A percentile compares a stretch with the other conserved stretches of the same genome.
Evolutionary conservation across 30 jellyfish, hydroid and myxozoan species (phyloP).

Genomic region (Cassiopea xamachana): DNA sequence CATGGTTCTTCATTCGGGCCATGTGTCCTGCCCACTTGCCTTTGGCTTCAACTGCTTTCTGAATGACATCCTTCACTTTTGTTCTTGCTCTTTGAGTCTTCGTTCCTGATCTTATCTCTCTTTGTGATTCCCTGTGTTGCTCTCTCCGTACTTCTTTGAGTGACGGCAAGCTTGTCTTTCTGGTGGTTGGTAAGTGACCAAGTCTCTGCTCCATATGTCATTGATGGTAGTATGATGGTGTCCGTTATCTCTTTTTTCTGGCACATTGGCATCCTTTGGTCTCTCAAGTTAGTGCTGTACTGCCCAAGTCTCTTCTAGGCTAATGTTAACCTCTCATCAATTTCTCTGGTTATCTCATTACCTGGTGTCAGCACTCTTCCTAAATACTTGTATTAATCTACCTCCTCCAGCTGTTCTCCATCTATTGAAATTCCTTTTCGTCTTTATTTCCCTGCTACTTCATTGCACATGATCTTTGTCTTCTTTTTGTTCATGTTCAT

Average conservation of each 20-base stretch:
- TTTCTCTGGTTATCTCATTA: background rate
- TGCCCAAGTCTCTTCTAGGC: constrained; percentile 70
- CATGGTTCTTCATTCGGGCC: no score
- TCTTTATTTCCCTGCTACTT: constrained; percentile 29
- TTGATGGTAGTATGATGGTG: constrained; percentile 53
- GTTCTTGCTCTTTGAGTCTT: no score
- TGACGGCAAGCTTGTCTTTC: constrained; percentile 41
- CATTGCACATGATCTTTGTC: no score
- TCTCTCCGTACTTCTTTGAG: constrained; percentile 42
- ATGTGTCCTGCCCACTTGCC: no score
- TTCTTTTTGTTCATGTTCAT: constrained; percentile 1
- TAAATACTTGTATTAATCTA: no score
- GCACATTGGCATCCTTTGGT: constrained; percentile 61
- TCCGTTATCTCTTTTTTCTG: constrained; percentile 39
- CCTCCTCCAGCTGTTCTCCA: no score
- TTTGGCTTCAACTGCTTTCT: no score
- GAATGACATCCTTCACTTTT: no score
- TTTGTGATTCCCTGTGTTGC: constrained; percentile 29
- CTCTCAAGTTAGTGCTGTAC: constrained; percentile 62
- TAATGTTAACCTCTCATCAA: constrained; percentile 36
- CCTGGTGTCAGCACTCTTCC: no score
- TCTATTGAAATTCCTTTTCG: constrained; percentile 23
- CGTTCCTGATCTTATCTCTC: no score
- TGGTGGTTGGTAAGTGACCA: constrained; percentile 56
- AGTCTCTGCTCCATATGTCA: constrained; percentile 73